A percentile compares a stretch with the other conserved stretches of the same genome.
Evolutionary conservation across 1,140 invertebrate species (phyloP).

Genomic region (Drosophila watanabei): DNA sequence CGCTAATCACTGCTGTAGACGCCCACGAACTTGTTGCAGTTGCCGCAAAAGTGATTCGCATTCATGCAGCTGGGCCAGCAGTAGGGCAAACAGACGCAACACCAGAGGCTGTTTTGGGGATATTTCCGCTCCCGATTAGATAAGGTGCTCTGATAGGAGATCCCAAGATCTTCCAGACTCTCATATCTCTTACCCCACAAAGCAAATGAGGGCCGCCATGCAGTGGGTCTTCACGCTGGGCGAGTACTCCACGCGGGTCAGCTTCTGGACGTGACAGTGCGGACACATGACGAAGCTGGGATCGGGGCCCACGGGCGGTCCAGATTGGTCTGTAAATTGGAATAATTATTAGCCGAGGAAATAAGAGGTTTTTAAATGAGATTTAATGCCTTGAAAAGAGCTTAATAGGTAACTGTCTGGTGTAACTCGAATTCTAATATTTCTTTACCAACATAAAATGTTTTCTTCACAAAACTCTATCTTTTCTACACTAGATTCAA

Average conservation of each 20-base stretch:
- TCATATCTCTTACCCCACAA: conserved; percentile 86
- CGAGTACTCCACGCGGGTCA: conserved; percentile 86
- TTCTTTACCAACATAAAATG: no score
- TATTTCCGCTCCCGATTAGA: conserved; percentile 38
- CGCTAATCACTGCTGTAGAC: conserved; percentile 85
- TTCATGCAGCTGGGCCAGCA: conserved; percentile 89
- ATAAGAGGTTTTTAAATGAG: no score
- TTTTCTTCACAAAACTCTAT: neutral
- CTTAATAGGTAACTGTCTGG: neutral
- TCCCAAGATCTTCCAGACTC: neutral
- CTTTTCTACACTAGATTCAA: neutral
- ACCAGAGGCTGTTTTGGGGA: conserved; percentile 84
- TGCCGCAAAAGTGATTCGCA: conserved; percentile 90
- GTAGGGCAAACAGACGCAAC: conserved; percentile 89
- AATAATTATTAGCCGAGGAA: neutral
- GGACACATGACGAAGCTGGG: conserved; percentile 86
- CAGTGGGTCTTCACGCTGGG: conserved; percentile 88
- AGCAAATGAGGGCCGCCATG: conserved; percentile 87
- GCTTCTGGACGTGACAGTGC: conserved; percentile 86
- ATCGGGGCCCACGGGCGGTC: conserved; percentile 85
- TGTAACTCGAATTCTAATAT: rapidly evolving
- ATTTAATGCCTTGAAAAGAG: neutral
- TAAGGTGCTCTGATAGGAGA: conserved; percentile 9
- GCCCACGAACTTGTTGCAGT: conserved; percentile 88
- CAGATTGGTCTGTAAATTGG: conserved; percentile 53